Conservation (phyloP, 1,140 invertebrate genomes). For the Diabrotica virgifera region DNA sequence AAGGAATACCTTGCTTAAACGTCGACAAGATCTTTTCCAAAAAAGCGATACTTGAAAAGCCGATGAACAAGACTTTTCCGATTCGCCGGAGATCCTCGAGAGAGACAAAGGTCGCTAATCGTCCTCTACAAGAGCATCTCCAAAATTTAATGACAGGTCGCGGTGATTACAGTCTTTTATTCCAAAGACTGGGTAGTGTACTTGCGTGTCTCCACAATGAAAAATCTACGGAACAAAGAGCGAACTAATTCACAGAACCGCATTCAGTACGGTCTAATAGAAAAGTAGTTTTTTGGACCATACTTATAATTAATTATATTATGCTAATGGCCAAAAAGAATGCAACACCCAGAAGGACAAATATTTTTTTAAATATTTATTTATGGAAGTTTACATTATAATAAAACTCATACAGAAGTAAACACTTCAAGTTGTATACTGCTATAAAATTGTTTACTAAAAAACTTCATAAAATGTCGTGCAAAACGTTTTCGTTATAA, state of each 20-base stretch:
- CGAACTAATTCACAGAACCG: background rate
- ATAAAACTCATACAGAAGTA: too few relatives aligned
- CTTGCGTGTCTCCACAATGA: background rate
- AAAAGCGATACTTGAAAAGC: constrained; percentile 12
- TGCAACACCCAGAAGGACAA: too few relatives aligned
- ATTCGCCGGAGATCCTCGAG: constrained; percentile 7
- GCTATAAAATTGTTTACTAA: too few relatives aligned
- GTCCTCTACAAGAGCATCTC: constrained; percentile 1
- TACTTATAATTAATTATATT: too few relatives aligned
- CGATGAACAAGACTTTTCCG: constrained; percentile 3
- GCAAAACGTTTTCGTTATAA: too few relatives aligned
- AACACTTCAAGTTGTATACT: too few relatives aligned
- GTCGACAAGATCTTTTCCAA: background rate
- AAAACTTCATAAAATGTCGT: too few relatives aligned
- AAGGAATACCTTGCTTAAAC: background rate
- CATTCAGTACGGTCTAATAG: background rate
- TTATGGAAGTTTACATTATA: too few relatives aligned
- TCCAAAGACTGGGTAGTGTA: constrained; percentile 1
- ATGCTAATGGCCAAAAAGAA: too few relatives aligned
- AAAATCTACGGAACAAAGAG: background rate
- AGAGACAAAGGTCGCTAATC: constrained; percentile 16
- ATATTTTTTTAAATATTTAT: too few relatives aligned
- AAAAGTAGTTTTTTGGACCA: too few relatives aligned
- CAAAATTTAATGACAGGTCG: constrained; percentile 14
- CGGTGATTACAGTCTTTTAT: constrained; percentile 11